Evolutionary conservation across 2,113 vertebrate genomes (phyloP).

Genomic region (Malurus elegans): DNA sequence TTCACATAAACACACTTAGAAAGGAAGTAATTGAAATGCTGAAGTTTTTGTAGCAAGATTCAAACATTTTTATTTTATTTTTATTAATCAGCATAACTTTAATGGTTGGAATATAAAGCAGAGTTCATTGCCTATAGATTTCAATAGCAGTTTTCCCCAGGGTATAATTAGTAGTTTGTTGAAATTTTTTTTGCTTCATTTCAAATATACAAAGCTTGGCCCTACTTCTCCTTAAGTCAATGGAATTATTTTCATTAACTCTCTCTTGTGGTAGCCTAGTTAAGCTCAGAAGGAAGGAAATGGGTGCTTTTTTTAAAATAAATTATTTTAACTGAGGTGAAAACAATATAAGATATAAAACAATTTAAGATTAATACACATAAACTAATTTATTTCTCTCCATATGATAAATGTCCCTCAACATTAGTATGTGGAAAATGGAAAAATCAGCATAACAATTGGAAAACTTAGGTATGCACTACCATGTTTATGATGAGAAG

Average conservation of each 20-base stretch:
- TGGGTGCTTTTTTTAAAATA: background rate
- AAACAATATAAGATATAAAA: background rate
- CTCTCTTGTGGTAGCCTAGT: background rate
- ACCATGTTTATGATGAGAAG: background rate
- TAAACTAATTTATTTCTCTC: background rate
- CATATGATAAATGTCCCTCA: background rate
- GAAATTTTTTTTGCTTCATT: background rate
- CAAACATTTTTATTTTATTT: background rate
- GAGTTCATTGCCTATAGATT: background rate
- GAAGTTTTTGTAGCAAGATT: background rate
- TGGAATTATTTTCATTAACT: background rate
- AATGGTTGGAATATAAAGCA: background rate
- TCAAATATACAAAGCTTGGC: background rate
- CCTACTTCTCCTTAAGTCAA: background rate
- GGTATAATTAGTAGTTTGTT: background rate
- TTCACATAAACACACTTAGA: background rate
- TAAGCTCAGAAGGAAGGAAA: background rate
- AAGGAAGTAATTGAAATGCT: background rate
- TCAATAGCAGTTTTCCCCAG: background rate
- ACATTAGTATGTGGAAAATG: background rate
- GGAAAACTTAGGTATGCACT: background rate
- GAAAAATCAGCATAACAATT: background rate
- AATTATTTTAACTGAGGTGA: background rate
- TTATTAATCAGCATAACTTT: background rate
- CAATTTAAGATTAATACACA: background rate